Evolutionary conservation across 2,888 invertebrate genomes (phyloP), one percentile per base, ranked within the genome.

Genomic region (Elegia similella): DNA sequence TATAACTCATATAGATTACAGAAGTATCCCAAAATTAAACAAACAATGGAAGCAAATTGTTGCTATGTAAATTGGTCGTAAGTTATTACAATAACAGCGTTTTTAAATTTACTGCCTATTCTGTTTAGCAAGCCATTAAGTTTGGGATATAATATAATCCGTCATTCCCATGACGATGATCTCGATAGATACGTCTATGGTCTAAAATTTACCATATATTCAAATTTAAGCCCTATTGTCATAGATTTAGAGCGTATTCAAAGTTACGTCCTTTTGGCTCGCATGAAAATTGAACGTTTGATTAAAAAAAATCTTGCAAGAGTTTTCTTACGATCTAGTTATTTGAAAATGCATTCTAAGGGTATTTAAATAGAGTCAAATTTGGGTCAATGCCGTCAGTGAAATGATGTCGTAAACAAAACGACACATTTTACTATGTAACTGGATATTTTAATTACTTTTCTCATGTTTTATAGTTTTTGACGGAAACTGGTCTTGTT

Each of bases 71-170:
- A 66, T 62, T 64, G 53, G 55, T 61, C 59, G 57, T 58, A 64
- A 62, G 58, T 68, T 72, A 75, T 75, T 72, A 74, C 59, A 68
- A 67, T 67, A 68, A 68, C 66, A 62, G 64, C 62, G 65, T 67
- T 72, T 67, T 67, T 59, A 65, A 64, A 78, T 77, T 78, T 75
- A 78, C 63, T 59, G 57, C 17, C 67, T 63, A 72, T 76, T 76
- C 66, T 69, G 56, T 63, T 74, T 73, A 72, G 69, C 68, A 71
- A 68, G 59, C 65, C 62, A 69, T 73, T 75, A 75, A 60, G 56
- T 62, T 63, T 62, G 44, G 56, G 61, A 60, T 58, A 62, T 68
- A 67, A 60, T 58, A 62, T 68, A 67, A 69, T 71, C 63, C 65
- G 65, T 70, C 68, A 71, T 72, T 72, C 69, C 64, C 69, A 72